Base-by-base conservation (phyloP, 2,888 invertebrate species). In the Standfussiana lucernea region DNA sequence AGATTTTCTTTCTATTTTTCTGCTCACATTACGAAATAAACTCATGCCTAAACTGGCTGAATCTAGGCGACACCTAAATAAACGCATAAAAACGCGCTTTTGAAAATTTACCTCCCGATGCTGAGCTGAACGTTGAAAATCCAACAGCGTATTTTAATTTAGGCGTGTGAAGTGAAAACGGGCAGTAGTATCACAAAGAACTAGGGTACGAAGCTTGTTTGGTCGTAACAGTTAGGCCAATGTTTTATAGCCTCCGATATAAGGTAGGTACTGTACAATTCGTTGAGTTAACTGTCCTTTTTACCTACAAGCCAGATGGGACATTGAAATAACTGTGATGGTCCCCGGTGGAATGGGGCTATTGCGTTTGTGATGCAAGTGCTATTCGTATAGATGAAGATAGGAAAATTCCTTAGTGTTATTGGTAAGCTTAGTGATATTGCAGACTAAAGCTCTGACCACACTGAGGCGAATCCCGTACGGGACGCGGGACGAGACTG, bases 231-330 rank as follows among this genome's bases (percentile, higher is more conserved):
- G 71, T 79, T 83, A 65, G 40, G 45, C 72, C 24, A 13, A 71
- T 78, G 68, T 86, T 78, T 78, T 86, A 86, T 78, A 47, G 83
- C 50, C 67, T 47, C 35, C 45, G 8, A 21, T 74, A 72, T n/a
- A n/a, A n/a, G n/a, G 69, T 72, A 74, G 73, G 56, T 59, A 66
- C 64, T 72, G 37, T 83, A 71, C 64, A 56, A 65, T 83, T 72
- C 64, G 72, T 72, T 68, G 37, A 74, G 67, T 83, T 71, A 78
- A 82, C 59, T 74, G 73, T 61, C 73, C 59, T 68, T 71, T 84
- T 72, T 74, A 74, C 79, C 64, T 56, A 59, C 68, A 18, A 69
- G 50, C 86, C 83, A 86, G 86, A 78, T 86, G 83, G 65, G 83
- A 83, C 72, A 40, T 59, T 66, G 71, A 28, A 74, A 86, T 69